Evolutionary conservation across 2,797 vertebrate species (phyloP).

Genomic region (Tarsius wallacei): DNA sequence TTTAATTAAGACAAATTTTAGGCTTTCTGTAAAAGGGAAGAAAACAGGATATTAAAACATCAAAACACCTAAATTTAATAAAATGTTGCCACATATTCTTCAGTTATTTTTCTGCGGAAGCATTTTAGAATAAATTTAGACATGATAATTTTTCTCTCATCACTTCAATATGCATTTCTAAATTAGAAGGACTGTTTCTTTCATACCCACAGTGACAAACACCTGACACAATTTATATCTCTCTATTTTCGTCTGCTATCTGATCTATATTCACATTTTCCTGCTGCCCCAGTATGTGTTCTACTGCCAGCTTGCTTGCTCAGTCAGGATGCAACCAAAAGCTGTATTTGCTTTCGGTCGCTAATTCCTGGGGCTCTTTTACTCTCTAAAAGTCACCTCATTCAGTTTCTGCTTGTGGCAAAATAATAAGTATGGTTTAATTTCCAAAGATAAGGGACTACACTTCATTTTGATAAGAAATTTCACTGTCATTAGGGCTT

Average conservation of each 20-base stretch:
- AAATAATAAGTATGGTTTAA: not conserved
- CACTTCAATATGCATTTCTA: rapidly evolving
- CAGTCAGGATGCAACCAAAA: rapidly evolving
- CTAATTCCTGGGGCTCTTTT: not conserved
- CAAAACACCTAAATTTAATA: rapidly evolving
- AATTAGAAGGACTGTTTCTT: rapidly evolving
- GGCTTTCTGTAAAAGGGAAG: not conserved
- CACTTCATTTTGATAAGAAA: not conserved
- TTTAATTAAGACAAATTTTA: not conserved
- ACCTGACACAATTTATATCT: too few relatives aligned
- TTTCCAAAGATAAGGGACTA: not conserved
- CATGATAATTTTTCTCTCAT: rapidly evolving
- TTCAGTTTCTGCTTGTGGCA: not conserved
- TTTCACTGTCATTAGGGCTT: not conserved
- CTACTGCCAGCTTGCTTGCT: rapidly evolving
- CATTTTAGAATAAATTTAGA: not conserved
- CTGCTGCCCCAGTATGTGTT: rapidly evolving
- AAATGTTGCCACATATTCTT: not conserved
- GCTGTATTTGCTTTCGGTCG: not conserved
- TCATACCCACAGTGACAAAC: not conserved
- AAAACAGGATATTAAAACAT: not conserved
- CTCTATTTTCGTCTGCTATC: rapidly evolving
- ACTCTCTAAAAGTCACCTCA: rapidly evolving
- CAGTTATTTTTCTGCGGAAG: not conserved
- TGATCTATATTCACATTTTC: rapidly evolving